phyloP scores from a whole-genome alignment of 2,888 invertebrate genomes.

The Chorisops tibialis region DNA sequence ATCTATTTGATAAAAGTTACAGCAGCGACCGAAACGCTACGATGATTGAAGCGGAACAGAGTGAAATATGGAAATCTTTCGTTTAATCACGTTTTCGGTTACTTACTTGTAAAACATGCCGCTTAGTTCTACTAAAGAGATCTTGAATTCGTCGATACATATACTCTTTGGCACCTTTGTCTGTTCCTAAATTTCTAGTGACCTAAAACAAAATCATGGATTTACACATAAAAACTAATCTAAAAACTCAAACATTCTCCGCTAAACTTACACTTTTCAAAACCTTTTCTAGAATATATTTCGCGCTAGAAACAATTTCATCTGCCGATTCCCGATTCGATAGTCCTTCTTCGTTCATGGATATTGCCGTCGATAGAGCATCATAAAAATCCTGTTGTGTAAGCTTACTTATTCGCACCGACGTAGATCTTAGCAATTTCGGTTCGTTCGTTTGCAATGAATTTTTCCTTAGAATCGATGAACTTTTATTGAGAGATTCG shows the following conservation, averaged over 20 bases:
- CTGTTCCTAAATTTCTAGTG: constrained; percentile 3
- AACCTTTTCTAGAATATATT: constrained; percentile 45
- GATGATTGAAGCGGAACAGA: too few species aligned
- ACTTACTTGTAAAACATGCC: constrained; percentile 43
- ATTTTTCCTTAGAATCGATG: neutral
- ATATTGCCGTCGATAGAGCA: constrained; percentile 44
- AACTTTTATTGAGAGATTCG: neutral
- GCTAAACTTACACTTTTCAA: constrained; percentile 37
- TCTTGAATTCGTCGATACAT: constrained; percentile 37
- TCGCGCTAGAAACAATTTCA: constrained; percentile 41
- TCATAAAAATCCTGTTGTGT: constrained; percentile 40
- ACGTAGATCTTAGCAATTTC: neutral
- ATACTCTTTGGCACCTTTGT: neutral
- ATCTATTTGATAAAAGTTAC: too few species aligned
- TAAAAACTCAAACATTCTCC: neutral
- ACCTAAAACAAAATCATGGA: neutral
- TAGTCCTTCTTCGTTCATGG: constrained; percentile 35
- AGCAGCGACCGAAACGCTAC: too few species aligned
- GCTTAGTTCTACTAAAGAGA: constrained; percentile 43
- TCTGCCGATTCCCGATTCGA: neutral
- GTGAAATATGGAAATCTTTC: too few species aligned
- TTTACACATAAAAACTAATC: neutral
- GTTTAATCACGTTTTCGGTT: too few species aligned
- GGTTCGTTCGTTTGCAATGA: neutral
- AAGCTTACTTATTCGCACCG: constrained; percentile 4